Evolutionary conservation across 2,888 invertebrate genomes (phyloP), one percentile per base, ranked within the genome.

Genomic region (Caenorhabditis doughertyi): DNA sequence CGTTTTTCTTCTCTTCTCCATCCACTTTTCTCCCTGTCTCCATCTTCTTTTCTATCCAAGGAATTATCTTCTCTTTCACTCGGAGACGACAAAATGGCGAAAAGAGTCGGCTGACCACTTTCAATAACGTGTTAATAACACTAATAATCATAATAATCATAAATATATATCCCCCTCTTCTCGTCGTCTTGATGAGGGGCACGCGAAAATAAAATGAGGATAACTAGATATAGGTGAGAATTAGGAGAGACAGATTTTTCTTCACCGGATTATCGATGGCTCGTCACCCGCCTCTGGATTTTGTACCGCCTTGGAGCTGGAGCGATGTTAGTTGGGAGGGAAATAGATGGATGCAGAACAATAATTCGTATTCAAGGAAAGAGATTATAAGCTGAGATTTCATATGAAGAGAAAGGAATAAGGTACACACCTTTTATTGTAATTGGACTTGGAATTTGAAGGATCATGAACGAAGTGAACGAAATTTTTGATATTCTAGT

Each of bases 61-160:
- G 29, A 47, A 64, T 47, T 42, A 64, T 42, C 47, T 62, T 42
- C 42, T n/a, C n/a, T 42, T 23, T n/a, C 21, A 39, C 53, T 29
- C n/a, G 9, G 3, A 13, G 32, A 35, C 21, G 35, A 29, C n/a
- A n/a, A 35, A 18, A 11, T 21, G 56, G 7, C 55, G 56, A n/a
- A n/a, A n/a, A n/a, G n/a, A 44, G 29, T 25, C 47, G 42, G 62
- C 62, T 27, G 42, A 68, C 68, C 39, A 55, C 53, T 68, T 42
- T 56, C 44, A 71, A 47, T 58, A 71, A 71, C 44, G 71, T 71
- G 71, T 71, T 71, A 58, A 71, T 71, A 71, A 73, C 72, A 73
- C 62, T 62, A 64, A 62, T 73, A 73, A 62, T 73, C 65, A 65
- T 65, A 65, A 49, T 65, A 65, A 65, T 65, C 65, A 65, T 51